Conservation (phyloP, 2,888 invertebrate species). For the Psococerastis gibbosa region DNA sequence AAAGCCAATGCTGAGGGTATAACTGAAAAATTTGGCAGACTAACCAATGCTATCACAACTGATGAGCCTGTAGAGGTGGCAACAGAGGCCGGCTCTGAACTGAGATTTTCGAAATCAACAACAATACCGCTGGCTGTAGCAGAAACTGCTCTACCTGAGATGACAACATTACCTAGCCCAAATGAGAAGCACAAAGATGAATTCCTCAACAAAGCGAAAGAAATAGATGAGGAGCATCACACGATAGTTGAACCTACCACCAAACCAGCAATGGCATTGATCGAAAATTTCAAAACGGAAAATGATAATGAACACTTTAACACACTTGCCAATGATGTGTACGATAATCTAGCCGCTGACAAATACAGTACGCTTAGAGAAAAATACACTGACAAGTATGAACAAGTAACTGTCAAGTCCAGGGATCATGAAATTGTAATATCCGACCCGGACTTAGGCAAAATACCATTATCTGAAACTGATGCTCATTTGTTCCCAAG, state of each 20-base stretch:
- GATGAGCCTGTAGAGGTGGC: constrained; percentile 8
- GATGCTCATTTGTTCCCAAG: constrained; percentile 12
- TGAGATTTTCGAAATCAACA: neutral
- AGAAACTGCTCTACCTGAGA: neutral
- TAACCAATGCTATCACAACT: neutral
- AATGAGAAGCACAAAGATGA: neutral
- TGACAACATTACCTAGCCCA: too few relatives aligned
- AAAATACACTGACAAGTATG: neutral
- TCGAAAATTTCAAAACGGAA: neutral
- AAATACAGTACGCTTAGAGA: neutral
- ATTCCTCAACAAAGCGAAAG: neutral
- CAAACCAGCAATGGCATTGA: neutral
- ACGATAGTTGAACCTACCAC: neutral
- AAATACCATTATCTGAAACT: constrained; percentile 8
- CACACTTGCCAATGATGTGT: neutral
- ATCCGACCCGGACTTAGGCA: neutral
- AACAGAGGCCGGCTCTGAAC: constrained; percentile 9
- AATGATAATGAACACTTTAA: constrained; percentile 3
- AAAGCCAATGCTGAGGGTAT: neutral
- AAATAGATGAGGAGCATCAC: neutral
- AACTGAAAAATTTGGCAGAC: neutral
- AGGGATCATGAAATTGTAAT: neutral
- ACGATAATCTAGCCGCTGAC: neutral
- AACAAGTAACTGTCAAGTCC: neutral
- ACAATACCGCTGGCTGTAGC: neutral